Evolutionary conservation across 2,113 vertebrate species (phyloP), one percentile per base, ranked within the genome.

Genomic region (Nicator chloris): DNA sequence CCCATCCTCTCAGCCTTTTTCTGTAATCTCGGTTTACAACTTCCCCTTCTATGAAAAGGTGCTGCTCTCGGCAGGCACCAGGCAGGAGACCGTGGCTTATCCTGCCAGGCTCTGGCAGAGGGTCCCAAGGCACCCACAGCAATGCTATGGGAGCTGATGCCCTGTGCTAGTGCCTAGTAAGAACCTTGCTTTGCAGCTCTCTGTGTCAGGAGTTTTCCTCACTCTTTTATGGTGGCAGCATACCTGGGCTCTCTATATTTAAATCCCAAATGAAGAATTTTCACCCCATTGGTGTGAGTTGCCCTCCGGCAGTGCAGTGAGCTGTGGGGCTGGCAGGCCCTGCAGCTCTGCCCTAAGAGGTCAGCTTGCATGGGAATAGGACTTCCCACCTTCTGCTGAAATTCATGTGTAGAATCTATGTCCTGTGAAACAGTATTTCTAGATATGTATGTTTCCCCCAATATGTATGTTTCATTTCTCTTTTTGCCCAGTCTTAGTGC

Each of bases 271-370:
- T 18, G 5, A 69, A 66, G 39, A 27, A 10, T 35, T 56, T 47
- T 14, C 18, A 18, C 35, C 13, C 0, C 2, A 13, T 1, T 14
- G 6, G 22, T n/a, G 71, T 49, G 33, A 17, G 53, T 4, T 56
- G 44, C 15, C 15, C 54, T 63, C 33, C 70, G 0, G 0, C 45
- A 77, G 37, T 3, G 3, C 1, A 1, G n/a, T 37, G 54, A 77
- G 37, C 70, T 40, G 24, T 20, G 69, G 33, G 28, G 47, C 33
- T 61, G 56, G 28, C 70, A 54, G 49, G 30, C 22, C 23, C 70
- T 28, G 64, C 37, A 87, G 28, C 56, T 68, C 57, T 77, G 40
- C 18, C 45, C 54, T 3, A 8, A 6, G 4, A 15, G 12, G 13
- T 35, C 56, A 16, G 9, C 13, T 92, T 27, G 26, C 1, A 0